Evolutionary conservation across 2,888 invertebrate genomes (phyloP).

Genomic region (Orthosia gracilis): DNA sequence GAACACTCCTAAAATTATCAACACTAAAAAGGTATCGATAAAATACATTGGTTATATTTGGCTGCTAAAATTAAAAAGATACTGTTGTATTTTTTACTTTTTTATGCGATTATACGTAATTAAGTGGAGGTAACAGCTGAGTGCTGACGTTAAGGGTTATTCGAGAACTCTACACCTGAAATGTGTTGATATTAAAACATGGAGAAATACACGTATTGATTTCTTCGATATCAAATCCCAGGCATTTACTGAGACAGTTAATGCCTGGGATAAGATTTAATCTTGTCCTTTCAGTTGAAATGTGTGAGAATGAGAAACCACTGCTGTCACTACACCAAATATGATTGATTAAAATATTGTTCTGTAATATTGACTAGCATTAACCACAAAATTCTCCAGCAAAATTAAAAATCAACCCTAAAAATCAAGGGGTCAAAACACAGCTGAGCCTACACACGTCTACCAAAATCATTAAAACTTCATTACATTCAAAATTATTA

Average conservation of each 20-base stretch:
- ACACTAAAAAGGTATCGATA: conserved; percentile 52
- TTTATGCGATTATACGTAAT: conserved; percentile 51
- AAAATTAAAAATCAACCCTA: not conserved
- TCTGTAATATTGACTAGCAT: not conserved
- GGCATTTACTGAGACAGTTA: not conserved
- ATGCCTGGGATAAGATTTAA: not conserved
- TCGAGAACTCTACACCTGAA: conserved; percentile 37
- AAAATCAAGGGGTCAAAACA: conserved; percentile 37
- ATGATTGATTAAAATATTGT: too few relatives aligned
- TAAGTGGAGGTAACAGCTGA: conserved; percentile 46
- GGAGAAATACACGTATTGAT: conserved; percentile 40
- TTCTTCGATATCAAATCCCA: conserved; percentile 19
- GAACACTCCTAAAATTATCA: conserved; percentile 58
- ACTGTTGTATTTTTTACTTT: conserved; percentile 36
- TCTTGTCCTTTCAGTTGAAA: not conserved
- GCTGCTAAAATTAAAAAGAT: conserved; percentile 56
- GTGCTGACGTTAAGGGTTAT: conserved; percentile 51
- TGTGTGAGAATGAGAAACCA: not conserved
- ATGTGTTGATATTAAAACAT: conserved; percentile 24
- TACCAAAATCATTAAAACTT: conserved; percentile 81
- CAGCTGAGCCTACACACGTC: conserved; percentile 63
- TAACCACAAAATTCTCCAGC: not conserved
- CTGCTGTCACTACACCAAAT: not conserved
- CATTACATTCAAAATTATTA: conserved; percentile 87
- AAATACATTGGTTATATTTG: conserved; percentile 56